A percentile compares a stretch with the other conserved stretches of the same genome.
Conservation (phyloP, 2,113 vertebrate genomes). For the Mionectes macconnelli region DNA sequence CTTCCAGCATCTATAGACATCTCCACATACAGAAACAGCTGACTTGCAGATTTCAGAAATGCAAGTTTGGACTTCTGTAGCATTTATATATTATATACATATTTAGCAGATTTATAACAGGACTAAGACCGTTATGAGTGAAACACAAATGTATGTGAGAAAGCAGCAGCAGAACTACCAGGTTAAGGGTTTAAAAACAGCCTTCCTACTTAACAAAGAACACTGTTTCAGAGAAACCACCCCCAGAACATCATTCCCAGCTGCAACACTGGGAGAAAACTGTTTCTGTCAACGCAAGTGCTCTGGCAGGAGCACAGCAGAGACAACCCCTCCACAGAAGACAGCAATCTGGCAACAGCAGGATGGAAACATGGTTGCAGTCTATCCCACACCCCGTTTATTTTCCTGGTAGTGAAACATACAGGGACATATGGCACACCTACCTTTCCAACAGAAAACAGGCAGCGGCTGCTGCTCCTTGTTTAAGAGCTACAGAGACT, state of each 20-base stretch:
- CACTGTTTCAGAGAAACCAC: background rate
- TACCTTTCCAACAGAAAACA: background rate
- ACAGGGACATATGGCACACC: too few relatives aligned
- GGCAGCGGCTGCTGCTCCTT: accelerated
- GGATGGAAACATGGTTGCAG: background rate
- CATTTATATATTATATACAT: background rate
- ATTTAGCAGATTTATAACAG: background rate
- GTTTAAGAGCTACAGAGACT: background rate
- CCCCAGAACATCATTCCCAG: background rate
- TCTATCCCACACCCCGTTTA: background rate
- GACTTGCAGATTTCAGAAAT: background rate
- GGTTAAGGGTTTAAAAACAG: background rate
- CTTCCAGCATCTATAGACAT: background rate
- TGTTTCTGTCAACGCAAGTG: background rate
- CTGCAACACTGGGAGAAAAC: background rate
- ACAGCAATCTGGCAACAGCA: background rate
- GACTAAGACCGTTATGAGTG: background rate
- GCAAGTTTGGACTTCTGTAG: background rate
- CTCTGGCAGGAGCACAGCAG: background rate
- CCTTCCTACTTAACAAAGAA: background rate
- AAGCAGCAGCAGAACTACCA: background rate
- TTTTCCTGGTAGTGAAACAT: background rate
- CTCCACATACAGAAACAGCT: background rate
- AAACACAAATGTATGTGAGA: background rate
- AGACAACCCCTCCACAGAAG: background rate